A percentile compares a stretch with the other conserved stretches of the same genome.
These are phyloP conservation scores for Patella vulgata DNA, from an alignment of 1,140 invertebrate species.

Conservation along the genomic window DNA sequence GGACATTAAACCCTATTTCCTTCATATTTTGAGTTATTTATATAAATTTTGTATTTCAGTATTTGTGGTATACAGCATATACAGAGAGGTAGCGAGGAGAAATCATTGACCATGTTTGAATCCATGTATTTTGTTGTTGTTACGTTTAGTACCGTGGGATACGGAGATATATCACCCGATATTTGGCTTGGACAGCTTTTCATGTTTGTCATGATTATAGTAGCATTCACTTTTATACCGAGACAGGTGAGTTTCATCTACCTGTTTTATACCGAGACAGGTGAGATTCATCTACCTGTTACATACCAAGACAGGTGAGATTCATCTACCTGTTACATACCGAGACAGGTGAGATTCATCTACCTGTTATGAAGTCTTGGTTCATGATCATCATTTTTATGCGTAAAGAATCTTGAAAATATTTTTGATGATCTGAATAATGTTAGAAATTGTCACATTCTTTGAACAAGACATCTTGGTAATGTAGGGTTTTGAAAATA, in stretches of 20 bases:
- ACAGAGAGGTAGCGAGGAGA: constrained; percentile 83
- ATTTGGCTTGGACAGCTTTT: constrained; percentile 96
- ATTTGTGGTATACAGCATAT: constrained; percentile 96
- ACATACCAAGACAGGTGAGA: no score
- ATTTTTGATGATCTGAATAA: no score
- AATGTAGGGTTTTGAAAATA: no score
- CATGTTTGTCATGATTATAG: constrained; percentile 94
- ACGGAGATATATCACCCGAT: constrained; percentile 88
- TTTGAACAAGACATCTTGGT: no score
- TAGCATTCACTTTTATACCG: constrained; percentile 92
- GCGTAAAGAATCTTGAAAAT: neutral
- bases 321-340: no score
- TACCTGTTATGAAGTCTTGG: no score
- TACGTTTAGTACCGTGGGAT: constrained; percentile 90
- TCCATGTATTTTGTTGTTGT: constrained; percentile 96
- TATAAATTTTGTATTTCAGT: constrained; percentile 71
- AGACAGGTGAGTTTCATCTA: constrained; percentile 92
- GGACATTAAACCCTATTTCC: no score
- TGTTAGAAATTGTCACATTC: no score
- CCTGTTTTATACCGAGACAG: no score
- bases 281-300: no score
- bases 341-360: no score
- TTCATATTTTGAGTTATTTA: no score
- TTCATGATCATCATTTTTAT: neutral
- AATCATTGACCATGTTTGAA: constrained; percentile 91